Percentiles rank a stretch among this genome's conserved stretches.
These are phyloP conservation scores for Vireo griseus DNA, from an alignment of 2,797 vertebrate genomes.

Conservation along the genomic window DNA sequence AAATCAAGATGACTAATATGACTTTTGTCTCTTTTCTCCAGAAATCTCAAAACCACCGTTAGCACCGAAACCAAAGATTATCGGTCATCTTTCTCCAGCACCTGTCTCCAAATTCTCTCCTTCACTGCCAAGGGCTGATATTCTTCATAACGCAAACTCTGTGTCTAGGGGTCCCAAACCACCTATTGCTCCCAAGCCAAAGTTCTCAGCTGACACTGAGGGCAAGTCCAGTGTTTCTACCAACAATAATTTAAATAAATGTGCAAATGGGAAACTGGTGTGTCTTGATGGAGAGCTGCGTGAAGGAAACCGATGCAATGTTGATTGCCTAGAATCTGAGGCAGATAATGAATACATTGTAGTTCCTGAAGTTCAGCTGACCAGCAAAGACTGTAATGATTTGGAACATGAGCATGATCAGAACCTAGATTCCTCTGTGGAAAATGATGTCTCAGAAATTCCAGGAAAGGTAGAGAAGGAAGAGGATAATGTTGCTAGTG, in stretches of 20 bases:
- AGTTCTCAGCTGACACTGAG: slow-evolving; percentile 74
- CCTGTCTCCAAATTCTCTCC: slow-evolving; percentile 72
- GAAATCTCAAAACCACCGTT: slow-evolving; percentile 87
- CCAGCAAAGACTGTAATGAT: slow-evolving; percentile 31
- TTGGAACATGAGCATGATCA: slow-evolving; percentile 22
- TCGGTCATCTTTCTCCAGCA: slow-evolving; percentile 71
- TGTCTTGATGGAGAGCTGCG: slow-evolving; percentile 72
- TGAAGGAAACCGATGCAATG: slow-evolving; percentile 56
- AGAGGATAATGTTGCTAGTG: slow-evolving; percentile 24
- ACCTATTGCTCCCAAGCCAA: slow-evolving; percentile 88
- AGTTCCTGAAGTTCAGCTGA: slow-evolving; percentile 26
- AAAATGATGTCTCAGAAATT: background rate
- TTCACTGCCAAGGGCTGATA: slow-evolving; percentile 74
- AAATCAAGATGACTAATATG: slow-evolving; percentile 13
- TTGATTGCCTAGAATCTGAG: slow-evolving; percentile 58
- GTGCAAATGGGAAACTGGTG: slow-evolving; percentile 79
- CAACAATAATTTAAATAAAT: slow-evolving; percentile 73
- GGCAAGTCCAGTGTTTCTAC: slow-evolving; percentile 62
- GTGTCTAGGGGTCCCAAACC: slow-evolving; percentile 86
- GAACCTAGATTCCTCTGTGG: background rate
- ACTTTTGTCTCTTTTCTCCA: slow-evolving; percentile 75
- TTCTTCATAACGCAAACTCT: slow-evolving; percentile 64
- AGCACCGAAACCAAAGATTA: slow-evolving; percentile 86
- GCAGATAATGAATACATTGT: slow-evolving; percentile 58
- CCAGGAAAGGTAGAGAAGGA: slow-evolving; percentile 3